Conservation (phyloP, 2,797 vertebrate genomes). For the Acropternis orthonyx region DNA sequence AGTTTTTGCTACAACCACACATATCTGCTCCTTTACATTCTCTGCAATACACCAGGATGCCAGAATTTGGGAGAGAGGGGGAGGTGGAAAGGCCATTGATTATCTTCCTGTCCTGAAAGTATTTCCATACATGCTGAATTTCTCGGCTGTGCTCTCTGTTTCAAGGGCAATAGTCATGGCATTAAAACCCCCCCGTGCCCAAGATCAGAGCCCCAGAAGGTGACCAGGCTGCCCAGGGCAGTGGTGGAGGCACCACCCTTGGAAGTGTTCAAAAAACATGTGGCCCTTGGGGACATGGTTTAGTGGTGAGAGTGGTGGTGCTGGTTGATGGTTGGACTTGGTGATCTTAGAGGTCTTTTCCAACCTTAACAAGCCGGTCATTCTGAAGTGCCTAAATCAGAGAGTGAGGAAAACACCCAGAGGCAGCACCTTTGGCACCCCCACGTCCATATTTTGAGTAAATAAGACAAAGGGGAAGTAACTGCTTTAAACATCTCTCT, state of each 20-base stretch:
- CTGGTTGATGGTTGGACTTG: neutral
- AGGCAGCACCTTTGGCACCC: neutral
- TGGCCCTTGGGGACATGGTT: neutral
- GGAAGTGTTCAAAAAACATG: fast-evolving
- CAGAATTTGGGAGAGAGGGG: fast-evolving
- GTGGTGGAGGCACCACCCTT: neutral
- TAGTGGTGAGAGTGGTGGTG: neutral
- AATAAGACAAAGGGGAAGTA: neutral
- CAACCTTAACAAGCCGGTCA: fast-evolving
- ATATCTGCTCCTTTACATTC: neutral
- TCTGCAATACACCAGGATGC: fast-evolving
- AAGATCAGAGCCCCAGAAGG: neutral
- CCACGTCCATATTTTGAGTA: fast-evolving
- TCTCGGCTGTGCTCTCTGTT: neutral
- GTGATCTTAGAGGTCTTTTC: neutral
- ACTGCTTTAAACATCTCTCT: neutral
- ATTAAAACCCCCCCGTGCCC: too few species aligned
- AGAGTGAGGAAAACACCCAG: fast-evolving
- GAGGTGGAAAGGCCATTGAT: too few species aligned
- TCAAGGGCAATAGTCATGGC: neutral
- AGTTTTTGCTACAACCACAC: fast-evolving
- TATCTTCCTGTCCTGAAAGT: neutral
- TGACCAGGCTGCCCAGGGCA: neutral
- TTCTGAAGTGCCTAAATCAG: neutral
- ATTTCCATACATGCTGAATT: neutral